Evolutionary conservation across 2,113 vertebrate species (phyloP), one percentile per base, ranked within the genome.

Genomic region (Gila orcuttii): DNA sequence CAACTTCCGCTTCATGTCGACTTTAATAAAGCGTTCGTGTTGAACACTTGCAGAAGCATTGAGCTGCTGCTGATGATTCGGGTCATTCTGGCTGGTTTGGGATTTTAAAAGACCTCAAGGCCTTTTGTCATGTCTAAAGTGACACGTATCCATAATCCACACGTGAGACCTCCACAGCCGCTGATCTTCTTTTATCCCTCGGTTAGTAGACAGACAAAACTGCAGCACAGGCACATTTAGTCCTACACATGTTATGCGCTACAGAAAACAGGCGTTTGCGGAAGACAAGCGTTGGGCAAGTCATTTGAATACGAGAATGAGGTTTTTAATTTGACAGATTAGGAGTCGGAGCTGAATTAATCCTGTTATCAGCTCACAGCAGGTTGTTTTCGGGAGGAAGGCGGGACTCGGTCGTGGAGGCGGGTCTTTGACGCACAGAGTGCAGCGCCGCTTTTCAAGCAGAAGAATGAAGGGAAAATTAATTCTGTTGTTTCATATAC

Each of bases 361-460:
- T 97, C 96, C 97, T 95, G 97, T 98, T 98, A 98, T 98, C 97
- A 97, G 96, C 94, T 94, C 96, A 96, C 96, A 97, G 96, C 97
- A 98, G 97, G 55, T 57, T 57, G 55, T 57, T 23, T 57, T 95
- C 94, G 93, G 93, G 88, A 55, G 92, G 95, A 94, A 94, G 95
- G 95, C 95, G 96, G 94, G 36, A 45, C 47, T 33, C 36, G 3
- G 85, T 10, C 39, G 57, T 76, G 47, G 71, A 42, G 45, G 64
- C 45, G 69, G 59, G 25, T 25, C 60, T 81, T 64, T 81, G 84
- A 78, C 42, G 9, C 73, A 45, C 11, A 23, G 13, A 64, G 83
- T 10, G 25, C 17, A 23, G 31, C 55, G 28, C 28, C 4, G 36
- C 36, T 60, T 84, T 76, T 75, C 36, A 84, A 45, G 83, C 55